These are phyloP conservation scores for Cotesia typhae DNA, from an alignment of 1,140 invertebrate genomes.

Conservation along the genomic window DNA sequence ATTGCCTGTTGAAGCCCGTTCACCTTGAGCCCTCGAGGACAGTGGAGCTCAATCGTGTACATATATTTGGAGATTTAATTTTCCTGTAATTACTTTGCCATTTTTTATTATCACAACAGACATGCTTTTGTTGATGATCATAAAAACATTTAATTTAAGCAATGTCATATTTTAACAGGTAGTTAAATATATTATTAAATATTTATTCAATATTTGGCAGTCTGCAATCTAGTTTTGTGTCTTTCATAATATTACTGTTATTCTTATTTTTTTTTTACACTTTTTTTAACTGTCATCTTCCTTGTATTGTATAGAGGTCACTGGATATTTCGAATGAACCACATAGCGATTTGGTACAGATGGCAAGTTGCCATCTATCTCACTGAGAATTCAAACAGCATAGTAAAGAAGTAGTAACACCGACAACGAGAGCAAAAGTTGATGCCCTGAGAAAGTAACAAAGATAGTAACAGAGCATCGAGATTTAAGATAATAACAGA, in stretches of 20 bases:
- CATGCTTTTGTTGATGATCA: too few species aligned
- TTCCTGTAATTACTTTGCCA: background rate
- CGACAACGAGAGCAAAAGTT: background rate
- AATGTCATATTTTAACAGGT: too few species aligned
- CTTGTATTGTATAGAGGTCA: constrained; percentile 34
- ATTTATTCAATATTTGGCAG: too few species aligned
- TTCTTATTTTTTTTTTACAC: background rate
- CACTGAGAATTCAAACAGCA: constrained; percentile 11
- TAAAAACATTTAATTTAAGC: too few species aligned
- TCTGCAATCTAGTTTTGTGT: background rate
- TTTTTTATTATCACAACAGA: background rate
- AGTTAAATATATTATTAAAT: background rate
- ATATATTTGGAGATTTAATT: background rate
- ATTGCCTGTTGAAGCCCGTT: constrained; percentile 62
- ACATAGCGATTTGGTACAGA: constrained; percentile 32
- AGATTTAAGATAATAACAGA: background rate
- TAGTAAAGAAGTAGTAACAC: background rate
- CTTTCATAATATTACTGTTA: background rate
- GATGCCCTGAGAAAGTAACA: background rate
- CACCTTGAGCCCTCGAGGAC: constrained; percentile 60
- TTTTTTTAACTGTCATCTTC: constrained; percentile 3
- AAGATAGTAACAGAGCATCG: background rate
- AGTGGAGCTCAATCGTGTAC: constrained; percentile 53
- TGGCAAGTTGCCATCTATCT: constrained; percentile 29
- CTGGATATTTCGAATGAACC: constrained; percentile 37